Base-by-base conservation (phyloP, 2,888 invertebrate genomes). In the Pilophorus perplexus region DNA sequence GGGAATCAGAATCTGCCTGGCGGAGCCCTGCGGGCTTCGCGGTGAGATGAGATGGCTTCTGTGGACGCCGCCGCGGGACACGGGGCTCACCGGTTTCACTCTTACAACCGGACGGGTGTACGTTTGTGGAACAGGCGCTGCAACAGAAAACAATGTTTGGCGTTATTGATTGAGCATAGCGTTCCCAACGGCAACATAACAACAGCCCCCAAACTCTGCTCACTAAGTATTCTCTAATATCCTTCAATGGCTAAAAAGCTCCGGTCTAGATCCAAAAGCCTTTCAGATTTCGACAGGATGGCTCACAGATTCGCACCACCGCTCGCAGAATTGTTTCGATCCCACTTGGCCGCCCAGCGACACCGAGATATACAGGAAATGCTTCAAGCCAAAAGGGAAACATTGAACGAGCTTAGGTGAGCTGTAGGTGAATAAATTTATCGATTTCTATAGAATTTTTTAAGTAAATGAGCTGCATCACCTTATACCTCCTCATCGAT, bases 1-100 rank as follows among this genome's bases (percentile, higher is more conserved):
- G 0, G 89, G 89, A 20, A 89, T 78, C 14, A 89, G 78, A 68
- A 89, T 84, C 0, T 88, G 87, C 14, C 87, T n/a, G n/a, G n/a
- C n/a, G n/a, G n/a, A n/a, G n/a, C n/a, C n/a, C n/a, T n/a, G n/a
- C n/a, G n/a, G n/a, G n/a, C n/a, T n/a, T n/a, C n/a, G n/a, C n/a
- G n/a, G n/a, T n/a, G n/a, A n/a, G n/a, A n/a, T n/a, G n/a, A n/a
- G n/a, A n/a, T n/a, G n/a, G n/a, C n/a, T n/a, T n/a, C n/a, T n/a
- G n/a, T n/a, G n/a, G n/a, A 23, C 23, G 46, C 14, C 25, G 8
- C 44, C 44, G 23, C 46, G 46, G 1, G 59, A 67, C 46, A 23
- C 67, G 44, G 42, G 57, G 4, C 68, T 68, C 8, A 60, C 67
- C n/a, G 71, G 72, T 42, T 72, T 72, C 6, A 70, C 70, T 25